Evolutionary conservation across 2,888 invertebrate genomes (phyloP), one percentile per base, ranked within the genome.

Genomic region (Protodeltote pygarga): DNA sequence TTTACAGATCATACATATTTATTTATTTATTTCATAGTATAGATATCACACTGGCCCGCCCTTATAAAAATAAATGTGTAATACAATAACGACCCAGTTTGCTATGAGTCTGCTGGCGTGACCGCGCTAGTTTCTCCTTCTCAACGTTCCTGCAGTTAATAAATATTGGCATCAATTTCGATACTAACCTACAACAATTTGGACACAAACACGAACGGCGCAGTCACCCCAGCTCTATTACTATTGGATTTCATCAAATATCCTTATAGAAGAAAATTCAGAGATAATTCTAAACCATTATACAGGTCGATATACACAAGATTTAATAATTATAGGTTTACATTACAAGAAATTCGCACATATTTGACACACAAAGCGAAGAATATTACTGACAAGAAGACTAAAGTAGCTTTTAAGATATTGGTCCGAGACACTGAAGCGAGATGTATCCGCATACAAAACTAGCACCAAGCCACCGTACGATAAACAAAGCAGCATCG

Each of bases 1-100:
- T 89, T 92, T 92, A 90, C 90, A 91, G 92, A 89, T 92, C 89
- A 89, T 92, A 92, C 91, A 92, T 92, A 90, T 91, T 92, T 90
- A 92, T 91, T 91, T 85, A 89, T 91, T 87, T 87, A 87, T 90
- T 90, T 91, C 86, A 89, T 89, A 91, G 87, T 92, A 91, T 87
- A 90, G 92, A 89, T 92, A 92, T 92, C 91, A 92, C 92, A 92
- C 92, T 92, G 91, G 92, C 92, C 92, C 92, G 91, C 91, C 91
- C 89, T 90, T 92, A 92, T 83, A 92, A 92, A 92, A 91, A 91
- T 91, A 92, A 91, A 87, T 90, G 89, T 89, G 90, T 88, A 89
- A 81, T 90, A 89, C 86, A 83, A 81, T 84, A 88, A 87, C 84
- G 89, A 89, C 85, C 88, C 89, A 89, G 86, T 79, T 75, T 77